A percentile compares a stretch with the other conserved stretches of the same genome.
Conservation (phyloP, 2,888 invertebrate genomes). For the Microctonus aethiopoides region DNA sequence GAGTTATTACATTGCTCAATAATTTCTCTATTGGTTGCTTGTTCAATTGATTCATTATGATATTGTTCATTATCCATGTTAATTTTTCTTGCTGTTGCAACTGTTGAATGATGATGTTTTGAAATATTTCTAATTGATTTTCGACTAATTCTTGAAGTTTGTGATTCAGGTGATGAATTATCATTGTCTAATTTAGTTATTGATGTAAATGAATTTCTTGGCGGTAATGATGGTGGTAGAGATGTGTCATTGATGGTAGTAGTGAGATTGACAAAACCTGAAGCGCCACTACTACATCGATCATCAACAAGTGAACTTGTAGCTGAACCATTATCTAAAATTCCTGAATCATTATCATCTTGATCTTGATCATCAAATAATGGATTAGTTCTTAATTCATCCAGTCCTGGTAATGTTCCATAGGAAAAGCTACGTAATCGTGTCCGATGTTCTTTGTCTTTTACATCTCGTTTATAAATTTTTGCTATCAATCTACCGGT, state of each 20-base stretch:
- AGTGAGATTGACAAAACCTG: slow-evolving; percentile 42
- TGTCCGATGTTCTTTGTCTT: slow-evolving; percentile 51
- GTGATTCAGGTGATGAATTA: neutral
- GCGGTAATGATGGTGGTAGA: slow-evolving; percentile 58
- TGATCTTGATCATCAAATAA: slow-evolving; percentile 75
- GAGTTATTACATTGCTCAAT: slow-evolving; percentile 17
- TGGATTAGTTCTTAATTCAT: slow-evolving; percentile 76
- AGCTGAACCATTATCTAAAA: slow-evolving; percentile 79
- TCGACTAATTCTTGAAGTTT: neutral
- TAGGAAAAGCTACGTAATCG: slow-evolving; percentile 78
- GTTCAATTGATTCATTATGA: slow-evolving; percentile 36
- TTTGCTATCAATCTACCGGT: slow-evolving; percentile 78
- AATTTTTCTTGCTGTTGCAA: neutral
- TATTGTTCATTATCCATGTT: slow-evolving; percentile 30
- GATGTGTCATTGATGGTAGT: slow-evolving; percentile 43
- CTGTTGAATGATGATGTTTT: neutral
- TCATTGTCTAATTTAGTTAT: slow-evolving; percentile 48
- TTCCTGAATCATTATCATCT: slow-evolving; percentile 82
- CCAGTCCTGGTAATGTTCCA: slow-evolving; percentile 78
- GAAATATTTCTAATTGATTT: neutral
- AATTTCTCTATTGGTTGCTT: slow-evolving; percentile 42
- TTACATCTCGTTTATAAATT: slow-evolving; percentile 69
- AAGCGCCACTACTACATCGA: slow-evolving; percentile 58
- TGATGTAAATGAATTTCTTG: slow-evolving; percentile 52
- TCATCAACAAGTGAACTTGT: slow-evolving; percentile 73